Conservation (phyloP, 2,797 vertebrate genomes). For the Chelonia mydas region DNA sequence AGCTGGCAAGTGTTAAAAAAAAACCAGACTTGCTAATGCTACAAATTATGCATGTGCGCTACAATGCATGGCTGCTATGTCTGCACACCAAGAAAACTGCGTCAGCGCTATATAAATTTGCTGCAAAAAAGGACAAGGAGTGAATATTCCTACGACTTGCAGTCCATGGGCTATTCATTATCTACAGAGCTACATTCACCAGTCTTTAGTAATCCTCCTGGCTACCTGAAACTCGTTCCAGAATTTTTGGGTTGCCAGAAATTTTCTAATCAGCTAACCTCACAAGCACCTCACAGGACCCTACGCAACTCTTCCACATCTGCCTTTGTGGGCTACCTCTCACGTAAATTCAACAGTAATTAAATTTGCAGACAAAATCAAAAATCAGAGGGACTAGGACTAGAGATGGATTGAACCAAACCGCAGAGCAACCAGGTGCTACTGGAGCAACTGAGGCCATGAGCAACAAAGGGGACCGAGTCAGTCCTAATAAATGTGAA, state of each 20-base stretch:
- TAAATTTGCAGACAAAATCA: not conserved
- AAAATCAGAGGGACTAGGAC: not conserved
- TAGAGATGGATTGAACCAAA: not conserved
- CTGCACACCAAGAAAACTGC: not conserved
- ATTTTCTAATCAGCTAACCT: not conserved
- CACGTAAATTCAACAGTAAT: not conserved
- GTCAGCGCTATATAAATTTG: not conserved
- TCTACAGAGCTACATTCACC: not conserved
- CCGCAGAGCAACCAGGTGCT: not conserved
- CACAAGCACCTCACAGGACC: not conserved
- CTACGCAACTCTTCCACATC: not conserved
- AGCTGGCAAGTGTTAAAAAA: not conserved
- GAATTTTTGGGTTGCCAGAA: not conserved
- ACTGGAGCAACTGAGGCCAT: not conserved
- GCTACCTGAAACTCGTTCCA: not conserved
- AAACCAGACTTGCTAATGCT: not conserved
- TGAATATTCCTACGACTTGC: not conserved
- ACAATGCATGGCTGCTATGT: not conserved
- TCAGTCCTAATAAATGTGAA: not conserved
- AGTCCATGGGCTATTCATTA: not conserved
- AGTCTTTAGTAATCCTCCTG: not conserved
- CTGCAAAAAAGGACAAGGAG: not conserved
- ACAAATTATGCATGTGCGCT: not conserved
- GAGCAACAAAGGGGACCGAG: not conserved
- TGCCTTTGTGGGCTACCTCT: not conserved